Percentiles rank a stretch among this genome's conserved stretches.
Conservation (phyloP, 2,113 vertebrate species). For the Peucedramus taeniatus region DNA sequence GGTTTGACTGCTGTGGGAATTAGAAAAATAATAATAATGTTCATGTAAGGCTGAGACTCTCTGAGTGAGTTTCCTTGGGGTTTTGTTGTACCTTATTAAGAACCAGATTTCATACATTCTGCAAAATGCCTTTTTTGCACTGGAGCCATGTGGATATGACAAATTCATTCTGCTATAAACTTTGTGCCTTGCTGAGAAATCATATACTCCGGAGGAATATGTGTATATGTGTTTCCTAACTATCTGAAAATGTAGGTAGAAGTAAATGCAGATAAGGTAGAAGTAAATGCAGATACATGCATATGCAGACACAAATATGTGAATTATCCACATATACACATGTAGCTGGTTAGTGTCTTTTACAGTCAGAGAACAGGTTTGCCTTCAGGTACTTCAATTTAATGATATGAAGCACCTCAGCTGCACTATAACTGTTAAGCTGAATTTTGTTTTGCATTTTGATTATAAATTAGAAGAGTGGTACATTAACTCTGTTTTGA, state of each 20-base stretch:
- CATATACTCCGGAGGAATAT: background rate
- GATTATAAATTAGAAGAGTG: slow-evolving; percentile 75
- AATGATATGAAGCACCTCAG: slow-evolving; percentile 66
- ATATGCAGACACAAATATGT: background rate
- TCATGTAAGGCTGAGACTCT: background rate
- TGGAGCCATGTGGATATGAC: background rate
- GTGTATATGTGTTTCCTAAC: background rate
- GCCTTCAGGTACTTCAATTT: slow-evolving; percentile 67
- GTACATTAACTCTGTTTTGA: slow-evolving; percentile 77
- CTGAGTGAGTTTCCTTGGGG: background rate
- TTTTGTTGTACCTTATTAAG: background rate
- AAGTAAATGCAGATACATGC: background rate
- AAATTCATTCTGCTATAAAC: background rate
- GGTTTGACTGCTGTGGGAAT: background rate
- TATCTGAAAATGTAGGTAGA: background rate
- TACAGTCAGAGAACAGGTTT: slow-evolving; percentile 56
- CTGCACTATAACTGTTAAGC: slow-evolving; percentile 61
- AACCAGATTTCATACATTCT: background rate
- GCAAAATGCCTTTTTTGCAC: background rate
- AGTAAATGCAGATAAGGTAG: background rate
- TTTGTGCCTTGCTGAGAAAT: background rate
- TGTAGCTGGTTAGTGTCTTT: background rate
- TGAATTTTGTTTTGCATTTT: slow-evolving; percentile 78
- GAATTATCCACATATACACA: background rate
- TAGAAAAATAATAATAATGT: background rate